Percentiles rank a stretch among this genome's conserved stretches.
Evolutionary conservation across 2,113 vertebrate genomes (phyloP).

Genomic region (Tupaia tana): DNA sequence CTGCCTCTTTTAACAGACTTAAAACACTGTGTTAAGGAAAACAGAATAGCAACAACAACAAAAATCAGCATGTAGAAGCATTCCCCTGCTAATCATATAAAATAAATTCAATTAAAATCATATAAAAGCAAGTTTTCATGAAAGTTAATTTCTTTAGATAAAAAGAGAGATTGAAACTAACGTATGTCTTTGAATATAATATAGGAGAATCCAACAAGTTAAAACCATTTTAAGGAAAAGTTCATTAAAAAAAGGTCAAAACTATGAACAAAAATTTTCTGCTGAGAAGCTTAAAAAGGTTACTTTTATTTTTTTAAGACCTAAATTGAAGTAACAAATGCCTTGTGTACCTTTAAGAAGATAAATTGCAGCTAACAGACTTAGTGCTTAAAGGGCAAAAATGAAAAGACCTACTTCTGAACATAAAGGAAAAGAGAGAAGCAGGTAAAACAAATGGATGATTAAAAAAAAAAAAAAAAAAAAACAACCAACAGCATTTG

Average conservation of each 20-base stretch:
- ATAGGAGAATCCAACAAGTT: background rate
- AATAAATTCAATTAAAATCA: background rate
- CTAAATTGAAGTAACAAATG: background rate
- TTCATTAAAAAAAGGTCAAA: background rate
- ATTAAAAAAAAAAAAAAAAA: background rate
- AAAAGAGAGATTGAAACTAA: background rate
- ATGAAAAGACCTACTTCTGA: constrained; percentile 1
- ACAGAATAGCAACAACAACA: background rate
- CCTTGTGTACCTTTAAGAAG: background rate
- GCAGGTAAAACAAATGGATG: background rate
- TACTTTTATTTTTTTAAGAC: background rate
- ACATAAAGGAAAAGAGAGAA: background rate
- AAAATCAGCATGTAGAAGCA: background rate
- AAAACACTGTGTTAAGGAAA: background rate
- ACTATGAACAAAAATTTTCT: background rate
- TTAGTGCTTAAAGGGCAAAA: background rate
- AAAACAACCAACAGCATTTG: background rate
- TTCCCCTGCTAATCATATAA: background rate
- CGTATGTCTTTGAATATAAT: background rate
- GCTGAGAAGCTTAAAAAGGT: background rate
- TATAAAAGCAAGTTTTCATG: background rate
- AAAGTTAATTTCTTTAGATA: background rate
- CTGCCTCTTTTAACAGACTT: background rate
- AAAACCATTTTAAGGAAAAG: background rate
- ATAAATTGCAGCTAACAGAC: background rate